Base-by-base conservation (phyloP, 1,140 invertebrate species). In the Eciton burchellii region DNA sequence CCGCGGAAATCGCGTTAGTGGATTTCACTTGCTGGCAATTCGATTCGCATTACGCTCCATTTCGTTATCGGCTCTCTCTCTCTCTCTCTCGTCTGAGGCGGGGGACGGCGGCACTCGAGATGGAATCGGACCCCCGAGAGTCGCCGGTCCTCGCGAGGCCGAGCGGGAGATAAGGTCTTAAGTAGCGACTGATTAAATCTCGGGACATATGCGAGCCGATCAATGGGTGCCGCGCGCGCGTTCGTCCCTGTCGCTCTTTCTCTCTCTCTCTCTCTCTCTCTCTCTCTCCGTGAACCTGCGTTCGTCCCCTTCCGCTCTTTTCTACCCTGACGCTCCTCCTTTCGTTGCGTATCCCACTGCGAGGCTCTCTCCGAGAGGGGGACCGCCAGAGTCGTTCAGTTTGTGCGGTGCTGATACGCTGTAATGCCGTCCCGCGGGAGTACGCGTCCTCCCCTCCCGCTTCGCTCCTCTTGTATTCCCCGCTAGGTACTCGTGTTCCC, bases 171-270 rank as follows among this genome's bases (percentile, higher is more conserved):
- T 93, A 91, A 93, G 92, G 87, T 88, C 89, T 82, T 93, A 92
- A 93, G 93, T 92, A 93, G 86, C 71, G 89, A 90, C 91, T 93
- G 93, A 94, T 94, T 94, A 92, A 94, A 94, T 94, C 93, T 93
- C 88, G 84, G 89, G 91, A 93, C 93, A 94, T 94, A 93, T 94
- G 93, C 85, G 93, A 92, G 86, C 77, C 89, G 89, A 92, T 93
- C 90, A 92, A 92, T 91, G 92, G 89, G 6, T 35, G 35, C 35
- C 35, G 35, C 35, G 35, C 35, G 35, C 35, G 35, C 35, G 2
- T 35, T n/a, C 72, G 85, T 85, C 82, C 76, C 84, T 79, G 70
- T 83, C 81, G 81, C 49, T 77, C 63, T n/a, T 47, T 14, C 85
- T 81, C 81, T 52, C 74, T 68, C 14, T 74, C 19, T 90, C 89